phyloP scores from a whole-genome alignment of 2,888 invertebrate species.

The Iselma pallidipennis region DNA sequence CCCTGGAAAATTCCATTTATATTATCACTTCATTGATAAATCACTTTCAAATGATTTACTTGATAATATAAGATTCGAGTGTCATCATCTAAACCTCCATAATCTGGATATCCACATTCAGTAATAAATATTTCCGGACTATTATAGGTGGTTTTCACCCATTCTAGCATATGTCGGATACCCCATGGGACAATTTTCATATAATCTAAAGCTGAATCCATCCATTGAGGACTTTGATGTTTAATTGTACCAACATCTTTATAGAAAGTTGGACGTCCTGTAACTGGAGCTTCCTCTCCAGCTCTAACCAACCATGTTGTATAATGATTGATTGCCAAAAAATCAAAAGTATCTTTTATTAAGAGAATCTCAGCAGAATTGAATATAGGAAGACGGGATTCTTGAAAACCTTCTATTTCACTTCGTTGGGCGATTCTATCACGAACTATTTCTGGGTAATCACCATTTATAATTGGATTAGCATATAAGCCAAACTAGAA shows the following conservation, averaged over 20 bases:
- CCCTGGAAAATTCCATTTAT: conserved; percentile 38
- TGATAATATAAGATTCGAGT: conserved; percentile 60
- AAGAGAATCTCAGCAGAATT: conserved; percentile 56
- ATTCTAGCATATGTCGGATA: conserved; percentile 62
- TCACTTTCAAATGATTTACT: conserved; percentile 40
- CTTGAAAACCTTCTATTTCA: conserved; percentile 60
- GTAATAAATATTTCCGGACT: conserved; percentile 63
- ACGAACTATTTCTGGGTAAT: conserved; percentile 70
- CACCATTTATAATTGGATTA: conserved; percentile 68
- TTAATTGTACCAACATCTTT: conserved; percentile 11
- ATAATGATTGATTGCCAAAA: conserved; percentile 77
- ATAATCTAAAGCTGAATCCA: conserved; percentile 12
- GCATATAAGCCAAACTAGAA: conserved; percentile 37
- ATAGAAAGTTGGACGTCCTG: neutral
- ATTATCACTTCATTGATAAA: conserved; percentile 18
- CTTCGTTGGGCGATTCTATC: conserved; percentile 62
- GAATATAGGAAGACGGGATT: conserved; percentile 70
- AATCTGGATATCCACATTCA: conserved; percentile 65
- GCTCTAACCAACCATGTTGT: conserved; percentile 65
- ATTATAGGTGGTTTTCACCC: conserved; percentile 63
- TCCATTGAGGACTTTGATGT: conserved; percentile 17
- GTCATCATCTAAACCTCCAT: conserved; percentile 59
- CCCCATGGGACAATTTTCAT: conserved; percentile 61
- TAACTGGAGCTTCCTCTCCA: conserved; percentile 1
- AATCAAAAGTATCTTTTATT: conserved; percentile 70